Evolutionary conservation across 2,113 vertebrate genomes (phyloP).

Genomic region (Marmota monax): DNA sequence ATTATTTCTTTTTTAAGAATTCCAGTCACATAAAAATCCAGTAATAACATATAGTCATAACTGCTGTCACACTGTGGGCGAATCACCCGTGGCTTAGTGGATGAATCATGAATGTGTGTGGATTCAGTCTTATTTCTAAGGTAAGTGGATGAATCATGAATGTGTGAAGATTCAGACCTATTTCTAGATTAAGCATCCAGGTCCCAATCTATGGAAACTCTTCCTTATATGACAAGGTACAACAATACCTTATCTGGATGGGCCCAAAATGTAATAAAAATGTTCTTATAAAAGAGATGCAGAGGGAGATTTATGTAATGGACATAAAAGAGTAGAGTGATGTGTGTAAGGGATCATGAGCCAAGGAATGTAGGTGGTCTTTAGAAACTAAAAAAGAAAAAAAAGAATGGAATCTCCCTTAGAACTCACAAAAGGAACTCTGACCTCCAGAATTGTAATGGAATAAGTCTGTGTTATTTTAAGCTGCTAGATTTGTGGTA

Average conservation of each 20-base stretch:
- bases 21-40: background rate
- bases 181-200: background rate
- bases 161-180: background rate
- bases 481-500: background rate
- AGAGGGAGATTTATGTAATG: background rate
- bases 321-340: background rate
- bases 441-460: background rate
- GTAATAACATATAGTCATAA: background rate
- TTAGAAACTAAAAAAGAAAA: constrained; percentile 14
- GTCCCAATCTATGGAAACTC: background rate
- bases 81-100: background rate
- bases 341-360: background rate
- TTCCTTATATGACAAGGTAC: background rate
- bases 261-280: background rate
- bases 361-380: background rate
- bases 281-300: background rate
- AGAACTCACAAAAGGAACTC: background rate
- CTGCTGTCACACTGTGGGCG: background rate
- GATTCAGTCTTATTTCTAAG: too few relatives aligned
- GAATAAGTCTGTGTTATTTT: background rate
- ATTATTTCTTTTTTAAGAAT: background rate
- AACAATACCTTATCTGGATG: background rate
- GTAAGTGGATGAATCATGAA: background rate
- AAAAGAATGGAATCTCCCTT: background rate
- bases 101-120: background rate